Conservation (phyloP, 2,888 invertebrate species). For the Norana najaformis region DNA sequence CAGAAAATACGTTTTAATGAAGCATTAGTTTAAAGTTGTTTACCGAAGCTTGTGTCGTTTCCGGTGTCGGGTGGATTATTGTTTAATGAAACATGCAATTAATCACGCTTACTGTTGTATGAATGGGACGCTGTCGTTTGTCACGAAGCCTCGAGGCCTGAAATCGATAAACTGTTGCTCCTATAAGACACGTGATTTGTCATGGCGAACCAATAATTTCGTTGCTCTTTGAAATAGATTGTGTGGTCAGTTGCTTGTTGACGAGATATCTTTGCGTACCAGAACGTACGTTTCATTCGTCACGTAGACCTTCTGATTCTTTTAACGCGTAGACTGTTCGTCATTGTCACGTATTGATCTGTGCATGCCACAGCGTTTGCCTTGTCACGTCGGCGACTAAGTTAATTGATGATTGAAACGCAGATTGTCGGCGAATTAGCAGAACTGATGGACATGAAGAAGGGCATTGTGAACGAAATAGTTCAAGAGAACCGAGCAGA, state of each 20-base stretch:
- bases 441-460: slow-evolving; percentile 51
- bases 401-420: background rate
- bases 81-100: background rate
- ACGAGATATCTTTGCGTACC: background rate
- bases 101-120: background rate
- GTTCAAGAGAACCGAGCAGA: slow-evolving; percentile 60
- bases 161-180: background rate
- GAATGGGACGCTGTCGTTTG: background rate
- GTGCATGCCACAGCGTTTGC: background rate
- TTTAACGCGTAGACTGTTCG: background rate
- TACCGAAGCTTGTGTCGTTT: background rate
- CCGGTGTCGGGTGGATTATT: background rate
- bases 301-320: background rate
- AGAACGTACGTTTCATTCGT: background rate
- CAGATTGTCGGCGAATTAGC: slow-evolving; percentile 59
- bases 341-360: background rate
- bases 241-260: background rate
- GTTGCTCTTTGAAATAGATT: background rate
- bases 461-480: slow-evolving; percentile 53
- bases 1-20: background rate
- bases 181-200: background rate
- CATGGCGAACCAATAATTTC: background rate
- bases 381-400: background rate
- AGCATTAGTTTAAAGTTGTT: background rate
- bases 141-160: too few species aligned